Evolutionary conservation across 2,888 invertebrate species (phyloP), one percentile per base, ranked within the genome.

Genomic region (Ctenicera cuprea): DNA sequence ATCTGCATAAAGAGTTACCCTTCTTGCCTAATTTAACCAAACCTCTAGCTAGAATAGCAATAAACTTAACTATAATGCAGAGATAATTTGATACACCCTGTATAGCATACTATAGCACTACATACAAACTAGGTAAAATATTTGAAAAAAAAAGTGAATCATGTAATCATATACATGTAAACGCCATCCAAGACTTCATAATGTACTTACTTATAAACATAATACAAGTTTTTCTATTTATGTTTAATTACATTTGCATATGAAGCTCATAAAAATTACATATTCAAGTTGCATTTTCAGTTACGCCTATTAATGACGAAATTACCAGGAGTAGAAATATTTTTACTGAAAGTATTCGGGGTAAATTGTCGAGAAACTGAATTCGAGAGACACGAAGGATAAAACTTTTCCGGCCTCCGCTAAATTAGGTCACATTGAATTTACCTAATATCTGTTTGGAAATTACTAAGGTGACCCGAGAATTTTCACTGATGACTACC

Each of bases 221-320:
- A 38, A 3, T 59, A 38, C 38, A 38, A 4, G 59, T 59, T 59
- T 30, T 38, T 11, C 38, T 59, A 59, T 59, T 59, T 59, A 38
- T n/a, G 20, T 22, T 38, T 59, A 59, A 59, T 59, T 59, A 59
- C 16, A 59, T 59, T 59, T 59, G 18, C 59, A 59, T 59, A 59
- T 59, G 1, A 33, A 38, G 38, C 37, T 37, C 59, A 59, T 59
- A 59, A 59, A 59, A 59, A 59, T 59, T 38, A 59, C 20, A 38
- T 59, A 59, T 59, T 59, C 38, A 30, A 30, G 54, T 14, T 54
- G 54, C 54, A 54, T 54, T 54, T 54, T 33, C 54, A 54, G 26
- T 54, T 52, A 52, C 52, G 22, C 12, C 52, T 26, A 52, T 52
- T 52, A 52, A n/a, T 12, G n/a, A 11, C 12, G 30, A 12, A 26